These are phyloP conservation scores for Acanthurus leucopareius DNA, from an alignment of 2,797 vertebrate genomes.

Conservation along the genomic window DNA sequence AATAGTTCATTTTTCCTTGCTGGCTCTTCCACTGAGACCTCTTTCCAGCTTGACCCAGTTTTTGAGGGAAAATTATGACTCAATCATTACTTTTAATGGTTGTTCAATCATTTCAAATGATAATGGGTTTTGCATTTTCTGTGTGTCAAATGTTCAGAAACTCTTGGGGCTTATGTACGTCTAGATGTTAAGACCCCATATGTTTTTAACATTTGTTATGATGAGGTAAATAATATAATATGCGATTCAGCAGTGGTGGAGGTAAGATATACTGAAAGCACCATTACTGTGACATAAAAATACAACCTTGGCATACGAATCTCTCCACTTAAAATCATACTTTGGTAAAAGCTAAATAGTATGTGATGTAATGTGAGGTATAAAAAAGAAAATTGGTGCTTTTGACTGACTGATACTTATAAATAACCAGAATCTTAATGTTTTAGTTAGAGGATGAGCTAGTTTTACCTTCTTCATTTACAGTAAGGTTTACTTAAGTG, in stretches of 20 bases:
- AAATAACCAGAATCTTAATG: neutral
- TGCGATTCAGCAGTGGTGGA: neutral
- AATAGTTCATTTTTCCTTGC: slow-evolving; percentile 64
- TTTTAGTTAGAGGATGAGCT: neutral
- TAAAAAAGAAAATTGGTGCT: neutral
- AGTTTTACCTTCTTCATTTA: neutral
- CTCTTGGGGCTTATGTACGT: slow-evolving; percentile 6
- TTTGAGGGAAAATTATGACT: slow-evolving; percentile 54
- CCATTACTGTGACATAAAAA: no score
- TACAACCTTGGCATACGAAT: no score
- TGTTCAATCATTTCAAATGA: slow-evolving; percentile 54
- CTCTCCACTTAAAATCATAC: neutral
- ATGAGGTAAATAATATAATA: neutral
- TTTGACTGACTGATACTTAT: neutral
- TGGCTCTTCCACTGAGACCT: slow-evolving; percentile 54
- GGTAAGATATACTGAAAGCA: neutral
- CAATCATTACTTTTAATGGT: slow-evolving; percentile 60
- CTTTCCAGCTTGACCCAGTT: slow-evolving; percentile 67
- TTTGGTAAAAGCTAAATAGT: neutral
- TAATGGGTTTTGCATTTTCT: slow-evolving; percentile 49
- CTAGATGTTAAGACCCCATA: neutral
- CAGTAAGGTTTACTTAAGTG: no score
- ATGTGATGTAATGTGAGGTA: neutral
- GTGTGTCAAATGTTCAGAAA: slow-evolving; percentile 41
- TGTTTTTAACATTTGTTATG: neutral